These are phyloP conservation scores for Paragorgia papillata DNA, from an alignment of 92 coral and sea anemone genomes.

Conservation along the genomic window DNA sequence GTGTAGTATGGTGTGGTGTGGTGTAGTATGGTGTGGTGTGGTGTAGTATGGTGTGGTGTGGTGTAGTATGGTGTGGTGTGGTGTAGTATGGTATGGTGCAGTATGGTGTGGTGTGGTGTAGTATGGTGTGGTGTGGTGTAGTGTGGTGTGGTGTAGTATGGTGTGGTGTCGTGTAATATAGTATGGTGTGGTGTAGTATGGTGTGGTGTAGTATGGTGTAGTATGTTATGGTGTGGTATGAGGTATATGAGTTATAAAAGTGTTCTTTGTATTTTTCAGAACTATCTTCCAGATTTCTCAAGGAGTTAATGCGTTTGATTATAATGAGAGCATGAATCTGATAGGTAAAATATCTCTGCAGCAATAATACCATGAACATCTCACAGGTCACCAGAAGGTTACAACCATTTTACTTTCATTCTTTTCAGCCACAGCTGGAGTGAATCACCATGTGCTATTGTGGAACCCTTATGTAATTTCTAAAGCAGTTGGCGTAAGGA, in stretches of 20 bases:
- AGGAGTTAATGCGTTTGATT: conserved; percentile 97
- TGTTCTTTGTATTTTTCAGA: too few relatives aligned
- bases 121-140: neutral
- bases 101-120: neutral
- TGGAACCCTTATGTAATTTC: conserved; percentile 99
- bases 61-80: neutral
- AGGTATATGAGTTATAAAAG: too few relatives aligned
- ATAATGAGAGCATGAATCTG: conserved; percentile 80
- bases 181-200: neutral
- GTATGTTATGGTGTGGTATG: too few relatives aligned
- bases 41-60: neutral
- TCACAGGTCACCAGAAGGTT: too few relatives aligned
- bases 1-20: conserved; percentile 1
- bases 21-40: neutral
- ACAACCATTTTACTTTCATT: too few relatives aligned
- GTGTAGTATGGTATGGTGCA: neutral
- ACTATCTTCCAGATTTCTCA: conserved; percentile 92
- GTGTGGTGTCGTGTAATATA: neutral
- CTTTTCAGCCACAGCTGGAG: conserved; percentile 92
- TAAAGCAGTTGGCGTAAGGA: conserved; percentile 94
- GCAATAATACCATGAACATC: too few relatives aligned
- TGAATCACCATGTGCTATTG: conserved; percentile 92
- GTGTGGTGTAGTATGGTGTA: too few relatives aligned
- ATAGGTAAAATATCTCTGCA: conserved; percentile 64
- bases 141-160: too few relatives aligned